Evolutionary conservation across 1,140 invertebrate genomes (phyloP).

Genomic region (Heliconius melpomene): DNA sequence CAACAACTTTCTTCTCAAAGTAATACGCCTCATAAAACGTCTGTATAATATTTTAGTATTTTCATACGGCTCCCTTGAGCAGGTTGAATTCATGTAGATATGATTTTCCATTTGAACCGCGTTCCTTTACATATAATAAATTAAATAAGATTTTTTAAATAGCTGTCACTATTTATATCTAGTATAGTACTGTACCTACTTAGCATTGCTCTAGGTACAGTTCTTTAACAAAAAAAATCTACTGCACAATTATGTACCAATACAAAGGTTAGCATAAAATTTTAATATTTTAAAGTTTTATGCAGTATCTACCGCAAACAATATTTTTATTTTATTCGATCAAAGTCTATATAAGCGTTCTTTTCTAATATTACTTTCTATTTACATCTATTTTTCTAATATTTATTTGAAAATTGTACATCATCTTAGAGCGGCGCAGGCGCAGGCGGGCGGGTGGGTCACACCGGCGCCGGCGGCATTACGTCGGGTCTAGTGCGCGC

Average conservation of each 20-base stretch:
- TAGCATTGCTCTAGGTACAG: neutral
- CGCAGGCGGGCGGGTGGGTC: constrained; percentile 21
- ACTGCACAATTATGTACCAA: neutral
- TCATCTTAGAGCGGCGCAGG: neutral
- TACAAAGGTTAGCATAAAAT: no score
- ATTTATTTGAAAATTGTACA: neutral
- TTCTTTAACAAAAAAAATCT: neutral
- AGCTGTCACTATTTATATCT: neutral
- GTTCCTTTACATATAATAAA: neutral
- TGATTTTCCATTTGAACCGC: neutral
- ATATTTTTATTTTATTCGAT: no score
- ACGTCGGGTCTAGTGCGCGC: constrained; percentile 71
- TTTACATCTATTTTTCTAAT: neutral
- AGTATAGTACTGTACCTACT: neutral
- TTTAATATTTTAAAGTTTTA: no score
- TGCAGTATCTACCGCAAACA: no score
- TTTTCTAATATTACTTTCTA: no score
- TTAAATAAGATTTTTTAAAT: neutral
- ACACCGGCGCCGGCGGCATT: constrained; percentile 67
- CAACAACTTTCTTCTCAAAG: neutral
- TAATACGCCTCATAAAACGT: neutral
- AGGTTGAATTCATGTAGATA: neutral
- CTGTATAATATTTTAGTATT: constrained; percentile 6
- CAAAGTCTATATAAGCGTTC: no score
- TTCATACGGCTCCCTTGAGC: neutral